Evolutionary conservation across 2,888 invertebrate genomes (phyloP).

Genomic region (Baccha elongata): DNA sequence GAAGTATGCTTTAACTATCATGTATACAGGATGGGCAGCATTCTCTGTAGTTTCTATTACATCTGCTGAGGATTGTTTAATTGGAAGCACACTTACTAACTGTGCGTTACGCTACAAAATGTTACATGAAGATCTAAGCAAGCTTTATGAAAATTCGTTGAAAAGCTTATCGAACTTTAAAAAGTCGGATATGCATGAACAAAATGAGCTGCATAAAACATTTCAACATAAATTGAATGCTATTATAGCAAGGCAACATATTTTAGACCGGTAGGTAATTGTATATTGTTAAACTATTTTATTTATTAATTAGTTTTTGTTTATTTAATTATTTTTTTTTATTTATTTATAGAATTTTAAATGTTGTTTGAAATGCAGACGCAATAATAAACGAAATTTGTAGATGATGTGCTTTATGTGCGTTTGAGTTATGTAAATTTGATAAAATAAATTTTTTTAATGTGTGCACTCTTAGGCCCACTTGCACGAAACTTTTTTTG

Average conservation of each 20-base stretch:
- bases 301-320: too few species aligned
- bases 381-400: too few species aligned
- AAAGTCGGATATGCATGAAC: neutral
- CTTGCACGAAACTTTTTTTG: too few species aligned
- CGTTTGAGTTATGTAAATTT: too few species aligned
- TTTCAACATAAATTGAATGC: neutral
- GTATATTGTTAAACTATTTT: too few species aligned
- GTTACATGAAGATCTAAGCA: neutral
- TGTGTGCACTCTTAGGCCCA: too few species aligned
- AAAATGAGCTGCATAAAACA: conserved; percentile 7
- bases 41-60: conserved; percentile 9
- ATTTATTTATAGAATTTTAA: too few species aligned
- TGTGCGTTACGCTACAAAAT: conserved; percentile 9
- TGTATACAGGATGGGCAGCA: conserved; percentile 27
- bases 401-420: too few species aligned
- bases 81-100: conserved; percentile 5
- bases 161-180: neutral
- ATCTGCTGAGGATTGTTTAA: conserved; percentile 16
- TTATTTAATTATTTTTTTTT: too few species aligned
- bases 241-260: conserved; percentile 18
- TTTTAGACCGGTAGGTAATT: conserved; percentile 24
- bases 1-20: conserved; percentile 13
- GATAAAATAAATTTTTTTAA: too few species aligned
- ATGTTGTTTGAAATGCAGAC: too few species aligned
- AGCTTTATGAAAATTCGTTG: conserved; percentile 19